Conservation (phyloP, 2,113 vertebrate species). For the Ciconia maguari region DNA sequence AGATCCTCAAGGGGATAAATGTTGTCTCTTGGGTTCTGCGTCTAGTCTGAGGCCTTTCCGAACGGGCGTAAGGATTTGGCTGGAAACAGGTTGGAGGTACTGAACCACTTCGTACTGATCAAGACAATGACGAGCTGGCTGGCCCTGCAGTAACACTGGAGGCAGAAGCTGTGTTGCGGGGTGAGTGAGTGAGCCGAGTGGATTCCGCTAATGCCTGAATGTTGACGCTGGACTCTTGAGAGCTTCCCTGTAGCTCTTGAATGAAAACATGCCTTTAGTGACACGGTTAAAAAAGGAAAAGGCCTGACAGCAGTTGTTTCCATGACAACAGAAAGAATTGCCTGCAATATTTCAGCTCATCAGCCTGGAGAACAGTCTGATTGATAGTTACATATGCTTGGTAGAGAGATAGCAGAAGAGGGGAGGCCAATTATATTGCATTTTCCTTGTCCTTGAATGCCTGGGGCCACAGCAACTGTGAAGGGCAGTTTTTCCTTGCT, state of each 20-base stretch:
- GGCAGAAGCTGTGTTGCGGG: not conserved
- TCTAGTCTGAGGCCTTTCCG: rapidly evolving
- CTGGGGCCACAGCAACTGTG: not conserved
- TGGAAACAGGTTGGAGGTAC: not conserved
- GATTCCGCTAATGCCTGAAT: not conserved
- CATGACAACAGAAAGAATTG: slow-evolving; percentile 70
- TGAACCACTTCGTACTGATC: rapidly evolving
- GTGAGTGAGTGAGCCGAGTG: rapidly evolving
- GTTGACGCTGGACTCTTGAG: not conserved
- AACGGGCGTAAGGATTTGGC: not conserved
- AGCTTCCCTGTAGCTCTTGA: not conserved
- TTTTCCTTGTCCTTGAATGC: slow-evolving; percentile 30
- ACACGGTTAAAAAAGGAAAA: slow-evolving; percentile 31
- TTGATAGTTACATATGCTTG: slow-evolving; percentile 21
- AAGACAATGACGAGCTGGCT: not conserved
- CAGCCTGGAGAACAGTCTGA: slow-evolving; percentile 50
- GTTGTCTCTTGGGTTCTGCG: not conserved
- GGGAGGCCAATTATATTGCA: slow-evolving; percentile 1
- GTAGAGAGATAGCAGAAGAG: slow-evolving; percentile 5
- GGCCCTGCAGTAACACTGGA: not conserved
- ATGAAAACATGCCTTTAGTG: slow-evolving; percentile 43
- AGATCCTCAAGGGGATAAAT: not conserved
- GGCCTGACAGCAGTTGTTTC: slow-evolving; percentile 62
- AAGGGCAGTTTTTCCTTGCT: not conserved
- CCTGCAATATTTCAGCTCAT: slow-evolving; percentile 63